Percentiles rank a stretch among this genome's conserved stretches.
Conservation (phyloP, 1,140 invertebrate species). For the Hesperophylax magnus region DNA sequence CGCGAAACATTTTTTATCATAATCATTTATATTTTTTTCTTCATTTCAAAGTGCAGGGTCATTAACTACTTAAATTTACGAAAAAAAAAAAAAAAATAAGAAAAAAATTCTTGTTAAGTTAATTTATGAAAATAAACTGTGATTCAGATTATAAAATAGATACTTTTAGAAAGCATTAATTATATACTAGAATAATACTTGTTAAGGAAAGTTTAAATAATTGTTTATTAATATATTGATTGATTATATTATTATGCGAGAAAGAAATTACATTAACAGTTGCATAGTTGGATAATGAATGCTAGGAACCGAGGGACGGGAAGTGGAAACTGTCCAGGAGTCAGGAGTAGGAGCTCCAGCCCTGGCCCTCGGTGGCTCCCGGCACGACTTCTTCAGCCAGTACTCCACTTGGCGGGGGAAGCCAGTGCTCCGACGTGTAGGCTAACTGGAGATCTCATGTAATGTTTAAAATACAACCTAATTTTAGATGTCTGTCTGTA, state of each 20-base stretch:
- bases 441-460: conserved; percentile 50
- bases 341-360: background rate
- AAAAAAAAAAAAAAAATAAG: conserved; percentile 43
- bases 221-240: conserved; percentile 58
- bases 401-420: background rate
- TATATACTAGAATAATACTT: conserved; percentile 51
- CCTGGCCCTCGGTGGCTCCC: background rate
- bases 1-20: conserved; percentile 23
- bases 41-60: conserved; percentile 58
- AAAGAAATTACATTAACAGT: conserved; percentile 44
- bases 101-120: conserved; percentile 56
- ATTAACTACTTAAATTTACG: conserved; percentile 58
- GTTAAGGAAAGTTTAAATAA: conserved; percentile 55
- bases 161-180: conserved; percentile 57
- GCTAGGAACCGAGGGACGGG: background rate
- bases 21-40: conserved; percentile 43
- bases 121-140: conserved; percentile 59
- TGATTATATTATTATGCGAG: conserved; percentile 52
- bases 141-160: conserved; percentile 57
- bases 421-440: conserved; percentile 25
- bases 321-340: conserved; percentile 9
- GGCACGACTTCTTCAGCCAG: background rate
- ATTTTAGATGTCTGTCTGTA: conserved; percentile 20
- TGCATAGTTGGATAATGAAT: conserved; percentile 29
- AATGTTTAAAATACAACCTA: conserved; percentile 46